Evolutionary conservation across 1,140 invertebrate genomes (phyloP).

Genomic region (Hormaphis cornu): DNA sequence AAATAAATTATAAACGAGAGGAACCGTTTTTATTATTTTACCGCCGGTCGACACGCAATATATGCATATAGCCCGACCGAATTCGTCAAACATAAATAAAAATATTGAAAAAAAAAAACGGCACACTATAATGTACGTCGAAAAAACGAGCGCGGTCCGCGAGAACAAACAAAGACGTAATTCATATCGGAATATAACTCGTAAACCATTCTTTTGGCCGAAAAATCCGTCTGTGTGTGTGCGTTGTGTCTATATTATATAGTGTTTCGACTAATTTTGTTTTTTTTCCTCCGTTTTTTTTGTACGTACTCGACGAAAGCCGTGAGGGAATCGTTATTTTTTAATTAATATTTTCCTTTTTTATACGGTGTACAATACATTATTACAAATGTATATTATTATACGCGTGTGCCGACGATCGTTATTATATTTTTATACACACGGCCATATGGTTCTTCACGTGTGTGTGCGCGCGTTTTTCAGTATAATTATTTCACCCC

Average conservation of each 20-base stretch:
- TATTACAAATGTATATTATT: neutral
- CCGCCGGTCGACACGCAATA: constrained; percentile 1
- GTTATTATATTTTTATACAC: neutral
- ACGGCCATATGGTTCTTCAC: constrained; percentile 18
- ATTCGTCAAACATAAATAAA: neutral
- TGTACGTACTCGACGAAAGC: neutral
- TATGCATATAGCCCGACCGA: neutral
- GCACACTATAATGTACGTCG: neutral
- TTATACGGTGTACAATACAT: neutral
- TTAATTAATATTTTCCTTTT: constrained; percentile 14
- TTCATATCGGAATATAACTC: constrained; percentile 1
- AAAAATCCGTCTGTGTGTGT: neutral
- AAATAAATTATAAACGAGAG: neutral
- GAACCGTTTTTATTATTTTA: neutral
- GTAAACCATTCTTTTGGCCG: constrained; percentile 16
- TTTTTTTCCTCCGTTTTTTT: neutral
- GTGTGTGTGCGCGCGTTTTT: neutral
- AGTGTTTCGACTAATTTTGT: neutral
- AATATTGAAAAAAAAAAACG: neutral
- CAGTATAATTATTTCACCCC: neutral
- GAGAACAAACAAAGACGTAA: constrained; percentile 30
- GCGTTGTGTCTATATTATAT: neutral
- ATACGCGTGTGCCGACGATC: constrained; percentile 18
- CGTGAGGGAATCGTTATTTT: constrained; percentile 25
- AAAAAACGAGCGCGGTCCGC: constrained; percentile 18